Evolutionary conservation across 1,140 invertebrate species (phyloP), one percentile per base, ranked within the genome.

Genomic region (Drosophila lowei): DNA sequence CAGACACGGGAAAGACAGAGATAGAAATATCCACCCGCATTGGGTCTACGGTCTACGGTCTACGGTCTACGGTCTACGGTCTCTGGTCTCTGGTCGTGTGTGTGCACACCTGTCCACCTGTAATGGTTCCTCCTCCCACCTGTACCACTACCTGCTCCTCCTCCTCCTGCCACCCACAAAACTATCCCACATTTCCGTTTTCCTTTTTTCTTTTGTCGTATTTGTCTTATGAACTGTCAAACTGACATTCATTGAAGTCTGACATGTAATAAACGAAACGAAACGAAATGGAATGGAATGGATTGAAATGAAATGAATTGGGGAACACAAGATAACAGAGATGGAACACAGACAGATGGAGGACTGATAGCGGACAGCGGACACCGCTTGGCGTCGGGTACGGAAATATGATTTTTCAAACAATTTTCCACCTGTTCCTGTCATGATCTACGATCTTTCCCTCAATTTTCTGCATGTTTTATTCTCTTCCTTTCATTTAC

Each of bases 151-250:
- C 28, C 34, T 8, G 0, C 8, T 11, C 9, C 41, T 30, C n/a
- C 0, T 11, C 28, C 42, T 21, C 25, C 8, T 43, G 8, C 16
- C 18, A 30, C 30, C 8, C 30, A 30, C 7, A 30, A 3, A 9
- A 9, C 21, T 53, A 53, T 47, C 18, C 77, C 52, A 66, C 11
- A 13, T 13, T 38, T 13, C 34, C 34, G 23, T 38, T 38, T 13
- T 11, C 30, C 30, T 11, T 3, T 79, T 13, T 11, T 9, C 30
- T 34, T 3, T 79, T 80, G 78, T 81, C 78, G 70, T 81, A 81
- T 81, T 81, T 81, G 79, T 81, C 79, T 81, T 81, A 81, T 81
- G 79, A 81, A 81, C 79, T 81, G 79, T 81, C 79, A 81, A 81
- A 81, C 63, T 81, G 79, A 81, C 79, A 81, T 81, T 81, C 79